Percentiles rank a stretch among this genome's conserved stretches.
Conservation (phyloP, 2,888 invertebrate species). For the Plagodis dolabraria region DNA sequence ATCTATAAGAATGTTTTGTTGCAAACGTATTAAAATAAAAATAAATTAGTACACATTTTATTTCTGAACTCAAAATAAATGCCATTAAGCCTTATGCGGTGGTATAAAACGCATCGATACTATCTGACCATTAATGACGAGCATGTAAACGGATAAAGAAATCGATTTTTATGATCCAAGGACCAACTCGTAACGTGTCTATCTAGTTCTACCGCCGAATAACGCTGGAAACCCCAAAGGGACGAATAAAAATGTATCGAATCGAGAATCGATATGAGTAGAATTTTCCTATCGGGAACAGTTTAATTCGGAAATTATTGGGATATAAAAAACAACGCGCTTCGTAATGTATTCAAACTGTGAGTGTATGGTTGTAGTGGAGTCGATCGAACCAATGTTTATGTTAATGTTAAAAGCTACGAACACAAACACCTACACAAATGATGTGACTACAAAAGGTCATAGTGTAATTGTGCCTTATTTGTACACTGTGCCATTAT, state of each 20-base stretch:
- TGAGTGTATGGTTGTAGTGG: constrained; percentile 63
- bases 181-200: constrained; percentile 44
- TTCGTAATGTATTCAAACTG: constrained; percentile 74
- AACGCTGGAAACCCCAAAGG: constrained; percentile 12
- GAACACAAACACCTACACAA: constrained; percentile 2
- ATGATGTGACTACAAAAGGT: neutral
- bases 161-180: constrained; percentile 66
- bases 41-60: constrained; percentile 2
- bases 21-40: constrained; percentile 13
- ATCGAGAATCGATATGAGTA: constrained; percentile 25
- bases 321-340: constrained; percentile 69
- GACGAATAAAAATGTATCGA: constrained; percentile 23
- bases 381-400: constrained; percentile 72
- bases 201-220: constrained; percentile 14
- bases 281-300: constrained; percentile 42
- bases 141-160: constrained; percentile 60
- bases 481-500: too few species aligned
- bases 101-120: constrained; percentile 40
- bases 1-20: too few species aligned
- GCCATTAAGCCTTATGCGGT: constrained; percentile 41
- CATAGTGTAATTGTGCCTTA: too few species aligned
- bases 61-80: constrained; percentile 11
- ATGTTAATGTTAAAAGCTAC: constrained; percentile 64
- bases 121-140: constrained; percentile 48
- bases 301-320: constrained; percentile 76